Evolutionary conservation across 2,797 vertebrate genomes (phyloP).

Genomic region (Heteromormyrus szaboi): DNA sequence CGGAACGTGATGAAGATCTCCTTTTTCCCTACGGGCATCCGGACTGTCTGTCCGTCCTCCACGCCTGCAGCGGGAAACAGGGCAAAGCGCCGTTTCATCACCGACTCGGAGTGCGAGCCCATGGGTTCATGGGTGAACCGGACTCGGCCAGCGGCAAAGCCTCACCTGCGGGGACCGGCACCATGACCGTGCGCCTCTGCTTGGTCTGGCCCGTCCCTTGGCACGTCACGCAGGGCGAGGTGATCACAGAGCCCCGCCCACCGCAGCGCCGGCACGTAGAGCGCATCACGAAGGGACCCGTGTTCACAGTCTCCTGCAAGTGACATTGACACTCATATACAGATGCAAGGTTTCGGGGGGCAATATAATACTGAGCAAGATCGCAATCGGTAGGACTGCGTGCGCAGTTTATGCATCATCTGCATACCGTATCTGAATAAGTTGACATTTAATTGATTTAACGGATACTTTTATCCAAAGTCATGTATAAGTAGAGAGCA

Average conservation of each 20-base stretch:
- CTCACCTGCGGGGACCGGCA: slow-evolving; percentile 93
- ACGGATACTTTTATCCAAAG: neutral
- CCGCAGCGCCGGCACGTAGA: slow-evolving; percentile 86
- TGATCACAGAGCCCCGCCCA: slow-evolving; percentile 78
- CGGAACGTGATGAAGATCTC: slow-evolving; percentile 93
- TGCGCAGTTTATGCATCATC: neutral
- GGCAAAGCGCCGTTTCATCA: neutral
- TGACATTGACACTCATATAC: neutral
- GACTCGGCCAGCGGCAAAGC: neutral
- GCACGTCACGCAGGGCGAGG: slow-evolving; percentile 73
- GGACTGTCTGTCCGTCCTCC: slow-evolving; percentile 90
- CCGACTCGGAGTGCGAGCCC: neutral
- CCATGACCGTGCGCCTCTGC: slow-evolving; percentile 79
- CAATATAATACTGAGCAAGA: neutral
- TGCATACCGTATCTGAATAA: neutral
- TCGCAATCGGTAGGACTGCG: neutral
- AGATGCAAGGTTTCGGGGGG: neutral
- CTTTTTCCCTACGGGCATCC: slow-evolving; percentile 92
- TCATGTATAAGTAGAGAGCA: neutral
- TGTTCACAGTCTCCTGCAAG: slow-evolving; percentile 87
- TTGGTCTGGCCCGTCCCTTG: slow-evolving; percentile 83
- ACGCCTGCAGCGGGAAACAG: slow-evolving; percentile 63
- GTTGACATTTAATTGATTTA: neutral
- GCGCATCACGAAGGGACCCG: slow-evolving; percentile 94
- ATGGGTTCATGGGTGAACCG: neutral